Evolutionary conservation across 2,797 vertebrate genomes (phyloP).

Genomic region (Anas bernieri): DNA sequence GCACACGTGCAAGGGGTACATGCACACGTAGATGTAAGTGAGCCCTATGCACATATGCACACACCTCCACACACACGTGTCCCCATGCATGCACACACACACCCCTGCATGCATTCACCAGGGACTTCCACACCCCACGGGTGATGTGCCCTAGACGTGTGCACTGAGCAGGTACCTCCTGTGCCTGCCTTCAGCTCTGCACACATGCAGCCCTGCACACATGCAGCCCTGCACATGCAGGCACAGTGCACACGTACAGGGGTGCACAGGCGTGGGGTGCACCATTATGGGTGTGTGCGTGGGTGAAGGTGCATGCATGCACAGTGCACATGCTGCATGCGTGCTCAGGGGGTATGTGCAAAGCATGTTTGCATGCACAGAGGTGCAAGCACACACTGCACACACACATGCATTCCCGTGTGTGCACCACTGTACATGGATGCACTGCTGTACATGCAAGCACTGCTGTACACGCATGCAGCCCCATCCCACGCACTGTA

Average conservation of each 20-base stretch:
- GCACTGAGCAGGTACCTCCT: background rate
- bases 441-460: too few species aligned
- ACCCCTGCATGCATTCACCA: too few species aligned
- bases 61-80: too few species aligned
- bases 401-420: too few species aligned
- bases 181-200: background rate
- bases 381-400: background rate
- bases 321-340: background rate
- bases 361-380: background rate
- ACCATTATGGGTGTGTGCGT: background rate
- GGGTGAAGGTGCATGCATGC: too few species aligned
- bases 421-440: too few species aligned
- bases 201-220: too few species aligned
- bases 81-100: too few species aligned
- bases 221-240: background rate
- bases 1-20: accelerated
- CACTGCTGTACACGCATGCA: background rate
- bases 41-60: too few species aligned
- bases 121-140: too few species aligned
- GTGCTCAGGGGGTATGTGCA: background rate
- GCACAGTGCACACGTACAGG: too few species aligned
- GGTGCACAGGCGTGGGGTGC: background rate
- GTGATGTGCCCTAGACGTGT: background rate
- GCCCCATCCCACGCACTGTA: background rate
- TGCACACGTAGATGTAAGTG: background rate